Conservation (phyloP, 2,113 vertebrate genomes). For the Tor tambroides region DNA sequence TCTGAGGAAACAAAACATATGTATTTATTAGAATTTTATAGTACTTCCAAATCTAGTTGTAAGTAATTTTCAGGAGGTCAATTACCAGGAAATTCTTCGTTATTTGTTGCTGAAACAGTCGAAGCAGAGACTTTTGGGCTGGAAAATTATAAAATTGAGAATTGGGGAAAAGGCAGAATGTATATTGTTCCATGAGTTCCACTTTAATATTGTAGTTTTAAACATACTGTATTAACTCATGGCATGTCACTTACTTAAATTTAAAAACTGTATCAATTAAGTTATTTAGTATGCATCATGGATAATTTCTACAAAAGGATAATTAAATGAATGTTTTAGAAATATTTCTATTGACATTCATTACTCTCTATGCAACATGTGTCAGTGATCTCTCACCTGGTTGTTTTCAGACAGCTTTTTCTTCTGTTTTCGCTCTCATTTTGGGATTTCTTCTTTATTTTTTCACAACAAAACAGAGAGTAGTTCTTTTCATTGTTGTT, state of each 20-base stretch:
- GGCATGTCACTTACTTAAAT: neutral
- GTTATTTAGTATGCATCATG: no score
- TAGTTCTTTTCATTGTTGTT: constrained; percentile 91
- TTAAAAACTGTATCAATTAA: neutral
- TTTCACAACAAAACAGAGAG: constrained; percentile 83
- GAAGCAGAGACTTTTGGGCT: constrained; percentile 4
- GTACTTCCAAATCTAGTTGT: neutral
- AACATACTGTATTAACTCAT: neutral
- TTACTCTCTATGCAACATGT: neutral
- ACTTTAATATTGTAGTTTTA: neutral
- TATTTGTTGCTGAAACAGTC: constrained; percentile 27
- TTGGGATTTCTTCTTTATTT: constrained; percentile 64
- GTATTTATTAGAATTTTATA: neutral
- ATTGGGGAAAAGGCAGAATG: neutral
- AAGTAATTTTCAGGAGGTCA: neutral
- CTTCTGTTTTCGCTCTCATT: constrained; percentile 78
- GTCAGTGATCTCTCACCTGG: constrained; percentile 77
- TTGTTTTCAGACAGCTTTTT: constrained; percentile 91
- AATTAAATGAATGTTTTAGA: neutral
- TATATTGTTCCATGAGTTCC: neutral
- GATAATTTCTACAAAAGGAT: no score
- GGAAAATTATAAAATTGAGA: constrained; percentile 20
- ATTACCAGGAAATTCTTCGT: constrained; percentile 49
- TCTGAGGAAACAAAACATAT: constrained; percentile 20
- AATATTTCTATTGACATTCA: neutral